Evolutionary conservation across 1,140 invertebrate genomes (phyloP).

Genomic region (Pemphigus obesinymphae): DNA sequence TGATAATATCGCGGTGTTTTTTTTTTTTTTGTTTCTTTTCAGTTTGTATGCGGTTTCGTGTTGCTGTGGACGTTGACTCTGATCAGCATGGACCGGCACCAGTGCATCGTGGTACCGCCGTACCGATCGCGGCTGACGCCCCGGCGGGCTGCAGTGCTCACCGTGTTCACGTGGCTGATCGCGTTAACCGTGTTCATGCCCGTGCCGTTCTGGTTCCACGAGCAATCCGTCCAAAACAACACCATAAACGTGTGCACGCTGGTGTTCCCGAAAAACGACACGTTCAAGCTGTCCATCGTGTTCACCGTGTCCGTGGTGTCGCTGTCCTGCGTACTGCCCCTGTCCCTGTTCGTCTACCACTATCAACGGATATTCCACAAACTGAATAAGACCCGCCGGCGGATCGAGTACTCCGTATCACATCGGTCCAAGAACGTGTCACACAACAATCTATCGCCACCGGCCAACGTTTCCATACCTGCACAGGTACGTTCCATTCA

Average conservation of each 20-base stretch:
- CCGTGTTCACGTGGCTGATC: conserved; percentile 54
- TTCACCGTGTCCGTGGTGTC: conserved; percentile 57
- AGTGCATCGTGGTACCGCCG: conserved; percentile 57
- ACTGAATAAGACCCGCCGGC: conserved; percentile 54
- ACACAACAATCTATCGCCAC: conserved; percentile 41
- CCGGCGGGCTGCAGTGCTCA: conserved; percentile 51
- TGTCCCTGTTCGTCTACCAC: conserved; percentile 57
- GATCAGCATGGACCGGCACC: conserved; percentile 58
- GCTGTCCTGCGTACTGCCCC: conserved; percentile 56
- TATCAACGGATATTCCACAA: conserved; percentile 59
- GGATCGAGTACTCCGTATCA: conserved; percentile 52
- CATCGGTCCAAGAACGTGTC: conserved; percentile 38
- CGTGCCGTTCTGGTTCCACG: conserved; percentile 56
- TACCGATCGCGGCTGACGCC: conserved; percentile 56
- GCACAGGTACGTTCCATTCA: background rate
- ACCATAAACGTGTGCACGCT: conserved; percentile 54
- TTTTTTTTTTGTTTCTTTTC: too few relatives aligned
- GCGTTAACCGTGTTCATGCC: conserved; percentile 55
- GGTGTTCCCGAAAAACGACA: conserved; percentile 55
- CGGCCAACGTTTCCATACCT: conserved; percentile 1
- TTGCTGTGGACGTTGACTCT: conserved; percentile 59
- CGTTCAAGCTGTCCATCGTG: conserved; percentile 54
- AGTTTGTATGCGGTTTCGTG: conserved; percentile 61
- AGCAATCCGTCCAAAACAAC: conserved; percentile 45
- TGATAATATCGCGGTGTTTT: too few relatives aligned